These are phyloP conservation scores for Cataglyphis albicans DNA, from an alignment of 2,888 invertebrate genomes.

Conservation along the genomic window DNA sequence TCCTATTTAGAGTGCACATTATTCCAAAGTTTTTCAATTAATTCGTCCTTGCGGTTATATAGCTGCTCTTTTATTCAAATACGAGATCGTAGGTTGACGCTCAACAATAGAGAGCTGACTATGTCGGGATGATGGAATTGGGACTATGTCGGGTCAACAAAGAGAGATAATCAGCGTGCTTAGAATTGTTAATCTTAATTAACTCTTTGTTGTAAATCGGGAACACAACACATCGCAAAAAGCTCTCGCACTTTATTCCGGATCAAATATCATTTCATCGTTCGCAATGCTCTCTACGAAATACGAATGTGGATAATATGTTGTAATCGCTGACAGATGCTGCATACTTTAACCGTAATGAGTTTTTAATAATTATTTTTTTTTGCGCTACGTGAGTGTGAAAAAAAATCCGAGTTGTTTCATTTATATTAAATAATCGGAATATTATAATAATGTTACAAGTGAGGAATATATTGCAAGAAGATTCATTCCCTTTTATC, in stretches of 20 bases:
- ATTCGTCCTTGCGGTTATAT: slow-evolving; percentile 59
- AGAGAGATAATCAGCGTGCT: slow-evolving; percentile 70
- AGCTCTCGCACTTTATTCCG: background rate
- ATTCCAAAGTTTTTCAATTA: slow-evolving; percentile 71
- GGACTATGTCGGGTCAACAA: slow-evolving; percentile 68
- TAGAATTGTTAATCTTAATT: slow-evolving; percentile 74
- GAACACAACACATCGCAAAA: slow-evolving; percentile 15
- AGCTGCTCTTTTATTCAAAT: slow-evolving; percentile 62
- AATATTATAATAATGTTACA: background rate
- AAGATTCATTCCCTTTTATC: slow-evolving; percentile 2
- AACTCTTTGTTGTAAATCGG: slow-evolving; percentile 27
- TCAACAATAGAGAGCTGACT: slow-evolving; percentile 65
- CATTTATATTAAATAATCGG: slow-evolving; percentile 2
- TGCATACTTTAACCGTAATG: background rate
- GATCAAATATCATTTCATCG: slow-evolving; percentile 36
- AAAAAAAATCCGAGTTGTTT: background rate
- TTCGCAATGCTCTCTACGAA: slow-evolving; percentile 3
- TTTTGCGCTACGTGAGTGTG: background rate
- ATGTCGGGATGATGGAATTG: slow-evolving; percentile 63
- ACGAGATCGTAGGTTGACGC: slow-evolving; percentile 64
- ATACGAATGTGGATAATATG: slow-evolving; percentile 16
- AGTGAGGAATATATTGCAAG: background rate
- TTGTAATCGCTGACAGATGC: background rate
- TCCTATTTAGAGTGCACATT: slow-evolving; percentile 60
- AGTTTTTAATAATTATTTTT: background rate